Conservation (phyloP, 2,888 invertebrate genomes). For the Apodemia duryi region DNA sequence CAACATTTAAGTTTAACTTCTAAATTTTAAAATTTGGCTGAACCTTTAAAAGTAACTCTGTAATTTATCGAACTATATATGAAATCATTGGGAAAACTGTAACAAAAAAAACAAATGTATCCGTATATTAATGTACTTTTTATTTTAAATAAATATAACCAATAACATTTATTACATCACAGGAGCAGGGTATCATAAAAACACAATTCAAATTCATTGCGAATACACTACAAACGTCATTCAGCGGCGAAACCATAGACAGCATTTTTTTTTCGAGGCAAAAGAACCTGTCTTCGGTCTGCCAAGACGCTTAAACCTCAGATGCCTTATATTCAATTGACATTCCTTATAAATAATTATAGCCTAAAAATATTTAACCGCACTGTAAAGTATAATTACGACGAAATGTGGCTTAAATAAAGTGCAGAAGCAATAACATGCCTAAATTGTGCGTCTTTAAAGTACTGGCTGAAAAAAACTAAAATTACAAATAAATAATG, state of each 20-base stretch:
- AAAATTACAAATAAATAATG: background rate
- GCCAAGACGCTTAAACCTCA: conserved; percentile 38
- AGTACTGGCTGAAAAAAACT: background rate
- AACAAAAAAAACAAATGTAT: conserved; percentile 32
- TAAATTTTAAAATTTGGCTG: no score
- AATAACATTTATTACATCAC: conserved; percentile 80
- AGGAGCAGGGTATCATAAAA: conserved; percentile 77
- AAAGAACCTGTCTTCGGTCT: conserved; percentile 36
- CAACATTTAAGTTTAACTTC: no score
- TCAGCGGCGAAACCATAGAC: conserved; percentile 42
- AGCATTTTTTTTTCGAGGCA: conserved; percentile 18
- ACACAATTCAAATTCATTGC: conserved; percentile 60
- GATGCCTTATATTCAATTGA: conserved; percentile 60
- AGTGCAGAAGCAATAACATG: conserved; percentile 12
- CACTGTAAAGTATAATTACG: conserved; percentile 17
- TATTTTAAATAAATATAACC: conserved; percentile 79
- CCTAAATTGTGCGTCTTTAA: conserved; percentile 24
- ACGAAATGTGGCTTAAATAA: conserved; percentile 8
- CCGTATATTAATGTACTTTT: conserved; percentile 76
- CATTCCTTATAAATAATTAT: conserved; percentile 64
- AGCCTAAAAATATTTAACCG: conserved; percentile 46
- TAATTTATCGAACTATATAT: no score
- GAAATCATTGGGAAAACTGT: no score
- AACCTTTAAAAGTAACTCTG: no score
- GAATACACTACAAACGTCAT: conserved; percentile 47